These are phyloP conservation scores for Penaeus japonicus DNA, from an alignment of 1,140 invertebrate species.

Conservation along the genomic window DNA sequence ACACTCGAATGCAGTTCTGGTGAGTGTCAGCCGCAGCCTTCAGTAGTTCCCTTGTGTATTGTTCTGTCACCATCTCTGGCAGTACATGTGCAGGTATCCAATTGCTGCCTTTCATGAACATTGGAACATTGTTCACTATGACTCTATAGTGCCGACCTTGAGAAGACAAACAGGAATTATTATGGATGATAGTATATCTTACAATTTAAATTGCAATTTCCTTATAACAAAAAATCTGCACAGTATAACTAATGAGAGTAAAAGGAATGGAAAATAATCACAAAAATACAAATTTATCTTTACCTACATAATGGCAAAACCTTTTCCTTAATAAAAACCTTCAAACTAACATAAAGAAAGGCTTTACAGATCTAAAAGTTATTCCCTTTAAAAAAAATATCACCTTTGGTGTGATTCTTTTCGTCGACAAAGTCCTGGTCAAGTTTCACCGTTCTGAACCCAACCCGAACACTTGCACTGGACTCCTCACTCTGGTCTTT, in stretches of 20 bases:
- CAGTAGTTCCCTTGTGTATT: slow-evolving; percentile 70
- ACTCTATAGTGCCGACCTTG: slow-evolving; percentile 67
- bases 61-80: slow-evolving; percentile 75
- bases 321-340: not conserved
- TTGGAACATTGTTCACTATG: slow-evolving; percentile 81
- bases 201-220: too few species aligned
- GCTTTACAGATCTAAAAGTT: not conserved
- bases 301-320: too few species aligned
- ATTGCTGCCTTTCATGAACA: slow-evolving; percentile 98
- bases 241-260: too few species aligned
- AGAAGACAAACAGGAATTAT: not conserved
- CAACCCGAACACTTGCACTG: slow-evolving; percentile 71
- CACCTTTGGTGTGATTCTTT: slow-evolving; percentile 48
- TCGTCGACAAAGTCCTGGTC: slow-evolving; percentile 65
- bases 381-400: not conserved
- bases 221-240: not conserved
- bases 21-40: slow-evolving; percentile 78
- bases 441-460: slow-evolving; percentile 85
- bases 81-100: slow-evolving; percentile 92
- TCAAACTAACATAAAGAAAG: not conserved
- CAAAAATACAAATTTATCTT: not conserved
- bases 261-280: not conserved
- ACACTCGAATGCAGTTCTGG: slow-evolving; percentile 95
- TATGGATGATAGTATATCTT: too few species aligned
- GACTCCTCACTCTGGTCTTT: slow-evolving; percentile 61